Percentiles rank a stretch among this genome's conserved stretches.
Evolutionary conservation across 2,888 invertebrate species (phyloP).

Genomic region (Druceiella hillmani): DNA sequence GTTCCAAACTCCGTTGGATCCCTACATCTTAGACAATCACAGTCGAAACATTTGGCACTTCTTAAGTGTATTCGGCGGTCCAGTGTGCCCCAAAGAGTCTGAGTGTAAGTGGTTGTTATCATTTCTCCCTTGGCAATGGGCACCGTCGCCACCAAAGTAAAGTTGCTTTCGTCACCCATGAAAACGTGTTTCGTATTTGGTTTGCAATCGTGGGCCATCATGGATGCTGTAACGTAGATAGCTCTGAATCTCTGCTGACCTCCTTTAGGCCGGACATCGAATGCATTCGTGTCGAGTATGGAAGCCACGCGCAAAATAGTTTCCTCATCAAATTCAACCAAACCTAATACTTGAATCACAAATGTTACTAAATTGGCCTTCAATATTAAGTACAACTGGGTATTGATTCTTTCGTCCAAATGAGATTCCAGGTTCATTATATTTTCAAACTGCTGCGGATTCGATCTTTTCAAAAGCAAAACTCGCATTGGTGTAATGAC

Average conservation of each 20-base stretch:
- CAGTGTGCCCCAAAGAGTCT: conserved; percentile 63
- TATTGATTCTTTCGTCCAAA: conserved; percentile 54
- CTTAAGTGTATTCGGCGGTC: conserved; percentile 57
- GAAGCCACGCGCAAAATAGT: conserved; percentile 58
- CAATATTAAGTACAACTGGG: conserved; percentile 54
- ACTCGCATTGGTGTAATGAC: conserved; percentile 62
- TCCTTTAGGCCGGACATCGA: conserved; percentile 56
- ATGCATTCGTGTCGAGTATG: conserved; percentile 67
- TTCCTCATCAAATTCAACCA: conserved; percentile 48
- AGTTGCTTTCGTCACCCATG: conserved; percentile 51
- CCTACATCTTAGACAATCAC: conserved; percentile 59
- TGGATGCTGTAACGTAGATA: conserved; percentile 59
- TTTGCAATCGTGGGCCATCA: conserved; percentile 68
- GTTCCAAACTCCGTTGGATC: conserved; percentile 67
- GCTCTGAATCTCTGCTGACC: conserved; percentile 51
- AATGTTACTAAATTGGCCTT: conserved; percentile 59
- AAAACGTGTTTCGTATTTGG: conserved; percentile 68
- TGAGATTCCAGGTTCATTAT: conserved; percentile 56
- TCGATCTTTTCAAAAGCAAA: conserved; percentile 51
- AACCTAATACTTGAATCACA: conserved; percentile 50
- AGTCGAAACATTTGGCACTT: conserved; percentile 62
- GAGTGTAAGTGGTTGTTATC: conserved; percentile 65
- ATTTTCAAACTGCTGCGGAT: conserved; percentile 50
- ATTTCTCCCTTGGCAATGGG: conserved; percentile 61
- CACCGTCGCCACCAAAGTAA: conserved; percentile 59